Evolutionary conservation across 2,797 vertebrate species (phyloP).

Genomic region (Chlorospingus semifuscus): DNA sequence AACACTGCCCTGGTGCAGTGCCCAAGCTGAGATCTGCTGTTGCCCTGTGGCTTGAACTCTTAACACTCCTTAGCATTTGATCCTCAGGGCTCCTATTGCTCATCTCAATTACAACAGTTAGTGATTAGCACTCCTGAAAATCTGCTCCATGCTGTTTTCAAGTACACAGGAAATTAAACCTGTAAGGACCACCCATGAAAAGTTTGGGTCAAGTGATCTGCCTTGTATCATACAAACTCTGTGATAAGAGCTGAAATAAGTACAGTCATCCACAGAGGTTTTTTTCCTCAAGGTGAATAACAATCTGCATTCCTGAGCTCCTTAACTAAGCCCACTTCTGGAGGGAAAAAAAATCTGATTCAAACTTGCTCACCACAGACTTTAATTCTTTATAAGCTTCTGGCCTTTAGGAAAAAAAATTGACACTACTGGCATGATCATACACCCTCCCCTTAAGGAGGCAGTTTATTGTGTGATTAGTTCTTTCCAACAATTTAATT

Average conservation of each 20-base stretch:
- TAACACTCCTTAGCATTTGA: not conserved
- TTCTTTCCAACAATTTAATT: not conserved
- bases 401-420: not conserved
- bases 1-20: not conserved
- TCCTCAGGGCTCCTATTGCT: not conserved
- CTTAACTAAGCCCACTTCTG: not conserved
- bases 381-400: not conserved
- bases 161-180: not conserved
- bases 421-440: not conserved
- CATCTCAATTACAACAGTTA: not conserved
- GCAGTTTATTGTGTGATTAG: not conserved
- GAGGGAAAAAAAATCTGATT: accelerated
- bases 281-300: not conserved
- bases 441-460: not conserved
- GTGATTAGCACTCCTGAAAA: slow-evolving; percentile 12
- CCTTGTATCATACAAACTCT: not conserved
- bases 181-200: not conserved
- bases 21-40: not conserved
- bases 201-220: not conserved
- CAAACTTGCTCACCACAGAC: not conserved
- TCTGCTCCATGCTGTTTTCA: not conserved
- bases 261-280: not conserved
- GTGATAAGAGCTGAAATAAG: not conserved
- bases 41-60: not conserved
- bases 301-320: not conserved